A percentile compares a stretch with the other conserved stretches of the same genome.
Conservation (phyloP, 2,113 vertebrate genomes). For the Gallinago paraguaiae region DNA sequence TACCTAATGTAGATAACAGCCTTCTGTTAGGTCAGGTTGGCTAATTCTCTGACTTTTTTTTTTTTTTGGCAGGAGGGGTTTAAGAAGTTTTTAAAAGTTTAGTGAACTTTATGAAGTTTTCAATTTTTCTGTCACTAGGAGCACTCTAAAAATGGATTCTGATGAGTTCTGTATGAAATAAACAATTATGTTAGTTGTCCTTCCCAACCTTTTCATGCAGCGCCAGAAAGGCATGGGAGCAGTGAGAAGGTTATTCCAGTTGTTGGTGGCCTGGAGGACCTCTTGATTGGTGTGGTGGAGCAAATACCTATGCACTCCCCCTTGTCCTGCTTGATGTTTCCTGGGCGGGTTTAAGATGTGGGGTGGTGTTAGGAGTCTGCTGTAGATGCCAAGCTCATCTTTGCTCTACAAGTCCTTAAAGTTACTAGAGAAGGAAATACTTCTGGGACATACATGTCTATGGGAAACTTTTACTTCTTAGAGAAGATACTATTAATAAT, state of each 20-base stretch:
- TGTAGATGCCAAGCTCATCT: neutral
- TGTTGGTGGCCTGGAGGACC: neutral
- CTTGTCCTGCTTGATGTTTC: neutral
- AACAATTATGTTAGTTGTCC: neutral
- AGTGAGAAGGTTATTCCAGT: neutral
- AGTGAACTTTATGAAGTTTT: neutral
- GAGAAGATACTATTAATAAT: constrained; percentile 33
- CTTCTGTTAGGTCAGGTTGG: neutral
- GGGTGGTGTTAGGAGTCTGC: neutral
- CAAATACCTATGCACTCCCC: rapidly evolving
- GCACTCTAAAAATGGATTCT: neutral
- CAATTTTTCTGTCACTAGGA: neutral
- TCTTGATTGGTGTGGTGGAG: neutral
- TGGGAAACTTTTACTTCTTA: constrained; percentile 32
- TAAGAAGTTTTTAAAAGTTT: neutral
- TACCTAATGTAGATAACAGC: neutral
- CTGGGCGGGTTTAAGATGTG: neutral
- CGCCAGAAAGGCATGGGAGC: neutral
- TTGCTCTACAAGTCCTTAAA: neutral
- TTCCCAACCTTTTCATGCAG: neutral
- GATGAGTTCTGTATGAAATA: neutral
- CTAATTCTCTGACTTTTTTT: neutral
- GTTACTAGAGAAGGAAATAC: neutral
- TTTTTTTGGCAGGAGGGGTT: neutral
- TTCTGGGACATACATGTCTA: neutral